Base-by-base conservation (phyloP, 2,888 invertebrate genomes). In the Andrena camellia region DNA sequence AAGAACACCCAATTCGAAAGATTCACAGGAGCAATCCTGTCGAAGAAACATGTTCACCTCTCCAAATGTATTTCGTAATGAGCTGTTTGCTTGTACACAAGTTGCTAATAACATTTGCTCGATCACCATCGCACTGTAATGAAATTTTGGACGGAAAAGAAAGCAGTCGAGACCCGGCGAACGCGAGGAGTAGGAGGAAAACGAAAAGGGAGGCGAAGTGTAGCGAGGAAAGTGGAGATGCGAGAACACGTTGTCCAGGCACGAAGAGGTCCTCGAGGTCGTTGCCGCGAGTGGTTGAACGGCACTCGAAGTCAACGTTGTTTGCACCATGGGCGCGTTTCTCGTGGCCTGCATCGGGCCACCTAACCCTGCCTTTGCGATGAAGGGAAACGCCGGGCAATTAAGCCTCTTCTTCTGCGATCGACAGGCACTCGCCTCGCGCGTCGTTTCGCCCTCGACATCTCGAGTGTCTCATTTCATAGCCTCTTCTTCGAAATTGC, bases 291-390 rank as follows among this genome's bases (percentile, higher is more conserved):
- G 86, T 76, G 86, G 81, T 80, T 82, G 81, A 85, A 88, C 81
- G 81, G 64, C 64, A 69, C 87, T 87, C 83, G 82, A 88, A 84
- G 84, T 81, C 80, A 81, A 74, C 62, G 83, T 84, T 88, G 86
- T 87, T 87, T 84, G 78, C 73, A 77, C 75, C 42, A 71, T 59
- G 68, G 59, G 62, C 76, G 68, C 59, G 63, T 78, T 74, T 57
- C 83, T 64, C 77, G 70, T 71, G 80, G 76, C 67, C 72, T 72
- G 31, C 57, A 66, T 48, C 73, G 1, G 31, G 71, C 71, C 71
- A 62, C 71, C 63, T 57, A 66, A 66, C 77, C 57, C 67, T 26
- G 29, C 66, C 67, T 67, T 68, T 57, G 71, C 54, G n/a, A 26
- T 62, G 54, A 67, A 70, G 63, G 62, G 72, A 73, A 85, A 86